Base-by-base conservation (phyloP, 2,113 vertebrate genomes). In the Myanophis thanlyinensis region DNA sequence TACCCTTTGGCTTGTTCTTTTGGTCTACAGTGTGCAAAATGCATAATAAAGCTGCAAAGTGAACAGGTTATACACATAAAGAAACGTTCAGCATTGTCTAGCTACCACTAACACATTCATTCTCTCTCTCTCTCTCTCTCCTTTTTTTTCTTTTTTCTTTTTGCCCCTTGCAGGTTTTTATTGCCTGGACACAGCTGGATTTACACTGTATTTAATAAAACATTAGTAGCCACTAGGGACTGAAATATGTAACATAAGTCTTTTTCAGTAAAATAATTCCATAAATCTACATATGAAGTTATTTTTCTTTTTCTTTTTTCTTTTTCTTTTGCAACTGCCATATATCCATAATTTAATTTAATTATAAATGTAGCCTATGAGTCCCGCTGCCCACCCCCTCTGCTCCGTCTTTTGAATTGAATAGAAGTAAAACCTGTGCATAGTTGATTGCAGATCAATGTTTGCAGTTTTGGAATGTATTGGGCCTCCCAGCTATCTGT, bases 171-270 rank as follows among this genome's bases (percentile, higher is more conserved):
- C 96, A 97, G 96, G 93, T 95, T 98, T 94, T 98, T 98, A 98
- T 97, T 97, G 96, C 97, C 94, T 97, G 87, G 96, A 97, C 93
- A 4, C 97, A 98, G 97, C 97, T 98, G 97, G 97, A 97, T 97
- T 97, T 97, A 96, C 97, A 97, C 94, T 96, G 95, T 97, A 97
- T 98, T 98, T 98, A 98, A 98, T 98, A 98, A 98, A 98, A 97
- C 95, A 97, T 97, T 97, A 98, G 97, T 96, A 97, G 97, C 89
- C 98, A 97, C 97, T 91, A 95, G 97, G 97, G 97, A 96, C 96
- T 97, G 97, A 97, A 97, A 98, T 97, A 97, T 97, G 97, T 97
- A 98, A 97, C 94, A 93, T 97, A 97, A 97, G 97, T 98, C 97
- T 95, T 92, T 97, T 98, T 97, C 97, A 95, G 97, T 98, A 97